A percentile compares a stretch with the other conserved stretches of the same genome.
phyloP scores from a whole-genome alignment of 2,113 vertebrate species.

The Tringa solitaria region DNA sequence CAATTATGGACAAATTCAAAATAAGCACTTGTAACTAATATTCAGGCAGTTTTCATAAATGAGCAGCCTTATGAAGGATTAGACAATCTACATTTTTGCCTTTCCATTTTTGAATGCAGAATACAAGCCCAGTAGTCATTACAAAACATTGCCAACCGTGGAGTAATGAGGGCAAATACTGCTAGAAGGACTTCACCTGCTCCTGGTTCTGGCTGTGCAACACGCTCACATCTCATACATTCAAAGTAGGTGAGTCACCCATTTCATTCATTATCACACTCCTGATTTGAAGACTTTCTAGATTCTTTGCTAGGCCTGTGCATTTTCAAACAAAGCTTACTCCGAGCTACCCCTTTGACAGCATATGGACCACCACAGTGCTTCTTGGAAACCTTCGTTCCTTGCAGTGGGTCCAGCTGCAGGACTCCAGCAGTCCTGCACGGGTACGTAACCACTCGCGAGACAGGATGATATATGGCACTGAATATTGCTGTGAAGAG shows the following conservation, averaged over 20 bases:
- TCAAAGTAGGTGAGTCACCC: neutral
- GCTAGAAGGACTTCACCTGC: neutral
- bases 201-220: neutral
- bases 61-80: neutral
- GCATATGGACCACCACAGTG: neutral
- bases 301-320: neutral
- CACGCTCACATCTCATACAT: neutral
- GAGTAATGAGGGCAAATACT: neutral
- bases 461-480: neutral
- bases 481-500: neutral
- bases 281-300: neutral
- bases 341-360: neutral
- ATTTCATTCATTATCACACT: neutral
- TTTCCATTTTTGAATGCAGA: neutral
- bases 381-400: neutral
- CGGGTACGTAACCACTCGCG: neutral
- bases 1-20: neutral
- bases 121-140: neutral
- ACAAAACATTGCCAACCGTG: neutral
- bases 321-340: neutral
- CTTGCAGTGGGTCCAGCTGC: neutral
- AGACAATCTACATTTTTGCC: neutral
- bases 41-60: neutral
- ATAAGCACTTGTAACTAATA: neutral
- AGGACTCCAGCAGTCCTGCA: neutral